Conservation (phyloP, 1,140 invertebrate species). For the Teleopsis dalmanni region DNA sequence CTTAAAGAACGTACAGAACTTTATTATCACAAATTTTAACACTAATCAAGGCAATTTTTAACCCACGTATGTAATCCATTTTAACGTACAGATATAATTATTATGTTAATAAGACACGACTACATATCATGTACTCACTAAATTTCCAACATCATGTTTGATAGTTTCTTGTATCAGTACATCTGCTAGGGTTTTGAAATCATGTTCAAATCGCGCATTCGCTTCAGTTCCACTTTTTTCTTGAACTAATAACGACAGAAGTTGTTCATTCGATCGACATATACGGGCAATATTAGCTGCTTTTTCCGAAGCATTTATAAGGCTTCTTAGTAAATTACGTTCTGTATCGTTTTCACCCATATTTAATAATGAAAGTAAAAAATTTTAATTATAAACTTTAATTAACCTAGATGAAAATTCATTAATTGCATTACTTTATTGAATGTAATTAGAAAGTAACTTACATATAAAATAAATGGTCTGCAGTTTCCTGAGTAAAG, state of each 20-base stretch:
- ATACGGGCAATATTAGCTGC: slow-evolving; percentile 70
- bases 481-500: too few relatives aligned
- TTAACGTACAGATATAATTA: neutral
- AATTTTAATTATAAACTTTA: too few relatives aligned
- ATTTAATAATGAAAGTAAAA: too few relatives aligned
- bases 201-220: slow-evolving; percentile 62
- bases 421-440: neutral
- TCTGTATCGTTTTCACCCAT: neutral
- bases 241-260: slow-evolving; percentile 66
- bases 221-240: slow-evolving; percentile 58
- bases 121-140: slow-evolving; percentile 46
- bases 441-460: neutral
- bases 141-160: slow-evolving; percentile 56
- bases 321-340: slow-evolving; percentile 29
- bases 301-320: slow-evolving; percentile 64
- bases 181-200: slow-evolving; percentile 78
- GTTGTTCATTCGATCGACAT: slow-evolving; percentile 58
- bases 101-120: too few relatives aligned
- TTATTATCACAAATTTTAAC: too few relatives aligned
- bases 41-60: too few relatives aligned
- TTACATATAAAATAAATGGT: neutral
- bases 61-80: neutral
- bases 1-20: too few relatives aligned
- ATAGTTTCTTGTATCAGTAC: slow-evolving; percentile 77
- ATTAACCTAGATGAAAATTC: neutral